phyloP scores from a whole-genome alignment of 2,113 vertebrate genomes.

The Gorsachius goisagi region DNA sequence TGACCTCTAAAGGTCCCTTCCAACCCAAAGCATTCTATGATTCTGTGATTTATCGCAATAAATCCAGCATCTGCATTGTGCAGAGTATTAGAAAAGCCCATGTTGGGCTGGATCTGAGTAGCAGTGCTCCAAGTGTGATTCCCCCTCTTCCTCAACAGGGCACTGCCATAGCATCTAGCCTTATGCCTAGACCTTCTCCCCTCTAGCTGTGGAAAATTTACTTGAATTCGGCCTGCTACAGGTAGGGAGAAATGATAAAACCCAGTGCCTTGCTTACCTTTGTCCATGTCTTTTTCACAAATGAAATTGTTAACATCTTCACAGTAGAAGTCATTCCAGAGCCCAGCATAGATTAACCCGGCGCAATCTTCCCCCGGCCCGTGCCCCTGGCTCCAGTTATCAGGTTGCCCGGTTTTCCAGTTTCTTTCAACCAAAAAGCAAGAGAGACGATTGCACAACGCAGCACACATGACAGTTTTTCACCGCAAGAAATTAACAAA shows the following conservation, averaged over 20 bases:
- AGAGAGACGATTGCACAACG: slow-evolving; percentile 43
- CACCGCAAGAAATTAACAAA: slow-evolving; percentile 48
- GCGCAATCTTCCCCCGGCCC: slow-evolving; percentile 89
- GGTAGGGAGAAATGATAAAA: background rate
- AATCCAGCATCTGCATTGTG: background rate
- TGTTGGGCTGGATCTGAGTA: background rate
- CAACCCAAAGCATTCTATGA: too few species aligned
- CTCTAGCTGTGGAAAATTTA: background rate
- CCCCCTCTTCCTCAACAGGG: background rate
- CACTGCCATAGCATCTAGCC: background rate
- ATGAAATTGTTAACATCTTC: slow-evolving; percentile 89
- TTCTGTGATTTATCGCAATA: background rate
- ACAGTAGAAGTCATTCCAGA: slow-evolving; percentile 95
- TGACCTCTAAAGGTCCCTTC: too few species aligned
- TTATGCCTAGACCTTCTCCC: background rate
- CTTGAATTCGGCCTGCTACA: background rate
- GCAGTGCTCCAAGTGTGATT: background rate
- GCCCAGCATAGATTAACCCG: slow-evolving; percentile 82
- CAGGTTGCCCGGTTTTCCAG: slow-evolving; percentile 92
- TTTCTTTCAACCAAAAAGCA: slow-evolving; percentile 82
- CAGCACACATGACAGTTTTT: slow-evolving; percentile 16
- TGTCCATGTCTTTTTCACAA: slow-evolving; percentile 85
- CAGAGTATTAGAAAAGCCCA: background rate
- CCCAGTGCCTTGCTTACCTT: slow-evolving; percentile 69
- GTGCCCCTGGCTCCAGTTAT: slow-evolving; percentile 88